Conservation (phyloP, 1,140 invertebrate species). For the Trichonephila clavipes region DNA sequence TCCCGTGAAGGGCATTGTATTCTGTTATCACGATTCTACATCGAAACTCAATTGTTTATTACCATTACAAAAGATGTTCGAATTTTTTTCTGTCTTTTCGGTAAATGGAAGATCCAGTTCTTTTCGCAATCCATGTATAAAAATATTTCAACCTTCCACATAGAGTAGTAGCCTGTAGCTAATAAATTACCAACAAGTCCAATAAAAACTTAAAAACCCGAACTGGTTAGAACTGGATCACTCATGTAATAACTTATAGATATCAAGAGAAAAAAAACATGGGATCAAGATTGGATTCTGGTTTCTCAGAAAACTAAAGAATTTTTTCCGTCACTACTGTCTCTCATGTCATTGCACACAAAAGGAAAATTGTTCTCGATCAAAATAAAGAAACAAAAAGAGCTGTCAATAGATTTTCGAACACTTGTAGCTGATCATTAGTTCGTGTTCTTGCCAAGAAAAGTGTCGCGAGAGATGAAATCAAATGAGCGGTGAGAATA, state of each 20-base stretch:
- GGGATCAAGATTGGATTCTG: neutral
- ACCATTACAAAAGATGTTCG: neutral
- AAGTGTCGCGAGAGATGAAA: neutral
- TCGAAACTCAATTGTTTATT: neutral
- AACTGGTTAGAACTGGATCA: constrained; percentile 21
- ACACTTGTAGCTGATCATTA: neutral
- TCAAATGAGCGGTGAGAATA: neutral
- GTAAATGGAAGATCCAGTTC: neutral
- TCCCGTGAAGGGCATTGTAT: neutral
- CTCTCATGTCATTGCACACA: neutral
- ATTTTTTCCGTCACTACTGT: neutral
- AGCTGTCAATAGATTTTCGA: neutral
- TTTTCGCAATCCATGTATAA: neutral
- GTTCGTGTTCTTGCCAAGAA: neutral
- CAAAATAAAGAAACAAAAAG: neutral
- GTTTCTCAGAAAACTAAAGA: neutral
- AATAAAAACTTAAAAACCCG: neutral
- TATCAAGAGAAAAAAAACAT: neutral
- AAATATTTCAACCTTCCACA: neutral
- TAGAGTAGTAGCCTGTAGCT: neutral
- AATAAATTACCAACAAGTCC: neutral
- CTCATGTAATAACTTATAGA: neutral
- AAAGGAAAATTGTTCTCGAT: neutral
- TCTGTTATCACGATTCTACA: neutral
- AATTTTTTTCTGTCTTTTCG: neutral